phyloP scores from a whole-genome alignment of 2,888 invertebrate genomes.

The Atherix ibis region DNA sequence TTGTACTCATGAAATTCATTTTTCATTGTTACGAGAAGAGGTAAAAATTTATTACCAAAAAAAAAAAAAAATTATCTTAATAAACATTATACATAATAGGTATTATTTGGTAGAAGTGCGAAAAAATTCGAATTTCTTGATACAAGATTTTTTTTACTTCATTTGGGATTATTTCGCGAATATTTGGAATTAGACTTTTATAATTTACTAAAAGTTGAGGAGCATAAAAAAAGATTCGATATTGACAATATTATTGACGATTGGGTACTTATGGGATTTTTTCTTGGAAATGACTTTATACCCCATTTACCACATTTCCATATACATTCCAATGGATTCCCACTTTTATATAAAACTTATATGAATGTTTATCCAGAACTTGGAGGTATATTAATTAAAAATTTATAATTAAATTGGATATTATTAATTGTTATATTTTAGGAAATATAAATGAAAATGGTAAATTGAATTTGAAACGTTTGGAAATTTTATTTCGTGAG shows the following conservation, averaged over 20 bases:
- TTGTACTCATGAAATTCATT: constrained; percentile 90
- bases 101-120: constrained; percentile 55
- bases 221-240: constrained; percentile 50
- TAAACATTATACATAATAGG: no score
- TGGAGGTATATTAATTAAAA: constrained; percentile 49
- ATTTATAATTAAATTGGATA: constrained; percentile 9
- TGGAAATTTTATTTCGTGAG: constrained; percentile 70
- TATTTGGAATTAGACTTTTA: constrained; percentile 90
- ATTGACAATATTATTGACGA: constrained; percentile 90
- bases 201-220: constrained; percentile 41
- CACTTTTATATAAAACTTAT: constrained; percentile 74
- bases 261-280: constrained; percentile 94
- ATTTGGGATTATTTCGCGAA: constrained; percentile 80
- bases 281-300: constrained; percentile 97
- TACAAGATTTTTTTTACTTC: constrained; percentile 82
- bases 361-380: constrained; percentile 71
- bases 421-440: constrained; percentile 23
- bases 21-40: constrained; percentile 87
- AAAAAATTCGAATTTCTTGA: constrained; percentile 67
- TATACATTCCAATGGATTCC: constrained; percentile 78
- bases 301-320: constrained; percentile 91
- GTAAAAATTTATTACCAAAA: constrained; percentile 20
- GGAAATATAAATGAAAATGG: constrained; percentile 91
- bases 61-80: no score
- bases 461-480: constrained; percentile 60